A percentile compares a stretch with the other conserved stretches of the same genome.
Evolutionary conservation across 2,888 invertebrate genomes (phyloP).

Genomic region (Agrochola litura): DNA sequence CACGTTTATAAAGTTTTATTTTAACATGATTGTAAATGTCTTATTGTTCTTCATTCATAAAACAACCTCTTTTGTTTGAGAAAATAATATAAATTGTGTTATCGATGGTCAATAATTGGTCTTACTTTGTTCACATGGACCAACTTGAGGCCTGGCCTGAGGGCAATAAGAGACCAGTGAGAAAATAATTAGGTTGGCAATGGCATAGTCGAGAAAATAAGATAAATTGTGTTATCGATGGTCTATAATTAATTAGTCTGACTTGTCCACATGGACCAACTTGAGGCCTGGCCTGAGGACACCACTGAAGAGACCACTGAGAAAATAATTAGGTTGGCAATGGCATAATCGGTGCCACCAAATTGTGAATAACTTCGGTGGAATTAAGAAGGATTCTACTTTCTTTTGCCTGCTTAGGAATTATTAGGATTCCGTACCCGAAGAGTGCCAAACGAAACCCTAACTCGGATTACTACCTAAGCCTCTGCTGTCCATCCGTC

Average conservation of each 20-base stretch:
- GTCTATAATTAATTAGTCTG: background rate
- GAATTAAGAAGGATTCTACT: background rate
- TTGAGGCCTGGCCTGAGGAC: background rate
- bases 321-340: no score
- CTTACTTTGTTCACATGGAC: background rate
- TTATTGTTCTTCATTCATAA: slow-evolving; percentile 28
- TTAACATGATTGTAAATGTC: slow-evolving; percentile 3
- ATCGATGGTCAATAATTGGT: slow-evolving; percentile 25
- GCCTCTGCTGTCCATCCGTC: no score
- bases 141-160: background rate
- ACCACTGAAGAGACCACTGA: no score
- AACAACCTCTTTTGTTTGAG: slow-evolving; percentile 6
- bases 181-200: no score
- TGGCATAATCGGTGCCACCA: background rate
- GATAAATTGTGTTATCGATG: slow-evolving; percentile 8
- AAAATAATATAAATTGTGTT: slow-evolving; percentile 2
- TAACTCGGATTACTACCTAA: no score
- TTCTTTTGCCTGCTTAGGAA: background rate
- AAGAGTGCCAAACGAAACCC: no score
- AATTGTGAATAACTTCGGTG: background rate
- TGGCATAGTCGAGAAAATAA: background rate
- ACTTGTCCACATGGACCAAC: background rate
- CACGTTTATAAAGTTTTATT: background rate
- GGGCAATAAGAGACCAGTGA: no score
- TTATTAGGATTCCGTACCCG: no score